These are phyloP conservation scores for Urechis unicinctus DNA, from an alignment of 2,888 invertebrate genomes.

Conservation along the genomic window DNA sequence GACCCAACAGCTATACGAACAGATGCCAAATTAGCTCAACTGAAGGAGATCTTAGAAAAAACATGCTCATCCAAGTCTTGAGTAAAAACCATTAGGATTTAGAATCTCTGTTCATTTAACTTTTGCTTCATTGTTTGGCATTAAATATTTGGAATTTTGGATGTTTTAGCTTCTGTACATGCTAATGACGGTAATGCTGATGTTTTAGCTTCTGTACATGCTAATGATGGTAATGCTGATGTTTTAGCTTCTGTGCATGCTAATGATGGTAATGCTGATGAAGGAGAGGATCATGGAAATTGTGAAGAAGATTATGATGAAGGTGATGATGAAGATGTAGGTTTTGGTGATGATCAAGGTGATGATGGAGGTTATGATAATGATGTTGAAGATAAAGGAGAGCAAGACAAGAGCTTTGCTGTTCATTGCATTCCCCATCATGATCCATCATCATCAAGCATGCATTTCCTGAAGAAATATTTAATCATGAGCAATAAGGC, in stretches of 20 bases:
- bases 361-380: background rate
- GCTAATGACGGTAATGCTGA: background rate
- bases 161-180: conserved; percentile 1
- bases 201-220: conserved; percentile 1
- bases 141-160: background rate
- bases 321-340: background rate
- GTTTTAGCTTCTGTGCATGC: conserved; percentile 1
- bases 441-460: no score
- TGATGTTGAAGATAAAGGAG: no score
- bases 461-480: no score
- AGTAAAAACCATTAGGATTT: no score
- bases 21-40: conserved; percentile 26
- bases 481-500: no score
- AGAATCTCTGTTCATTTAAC: no score
- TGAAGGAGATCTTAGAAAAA: conserved; percentile 14
- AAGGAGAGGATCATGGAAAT: conserved; percentile 1
- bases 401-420: no score
- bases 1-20: conserved; percentile 34
- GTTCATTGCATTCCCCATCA: no score
- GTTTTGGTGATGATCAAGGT: background rate
- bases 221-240: conserved; percentile 4
- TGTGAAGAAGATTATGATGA: conserved; percentile 1
- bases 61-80: no score
- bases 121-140: no score
- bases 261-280: background rate